A percentile compares a stretch with the other conserved stretches of the same genome.
Conservation (phyloP, 2,888 invertebrate genomes). For the Beris chalybata region DNA sequence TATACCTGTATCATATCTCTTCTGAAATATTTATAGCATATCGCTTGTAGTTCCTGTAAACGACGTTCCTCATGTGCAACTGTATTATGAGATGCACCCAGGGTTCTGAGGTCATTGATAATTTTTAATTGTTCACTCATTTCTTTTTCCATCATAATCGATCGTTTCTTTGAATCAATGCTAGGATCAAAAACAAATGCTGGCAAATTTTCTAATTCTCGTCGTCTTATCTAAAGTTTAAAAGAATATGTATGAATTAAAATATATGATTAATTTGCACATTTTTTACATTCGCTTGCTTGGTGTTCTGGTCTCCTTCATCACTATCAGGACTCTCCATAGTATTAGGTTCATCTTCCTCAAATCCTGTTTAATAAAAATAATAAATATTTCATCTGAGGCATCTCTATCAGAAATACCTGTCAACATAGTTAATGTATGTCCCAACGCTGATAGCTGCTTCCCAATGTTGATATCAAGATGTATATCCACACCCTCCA, state of each 20-base stretch:
- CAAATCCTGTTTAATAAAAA: slow-evolving; percentile 59
- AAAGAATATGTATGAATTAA: slow-evolving; percentile 17
- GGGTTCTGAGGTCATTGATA: slow-evolving; percentile 85
- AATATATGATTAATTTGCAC: not conserved
- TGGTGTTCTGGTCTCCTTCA: slow-evolving; percentile 66
- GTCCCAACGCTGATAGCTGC: slow-evolving; percentile 89
- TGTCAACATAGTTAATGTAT: slow-evolving; percentile 93
- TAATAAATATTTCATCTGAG: not conserved
- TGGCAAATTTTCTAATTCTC: slow-evolving; percentile 75
- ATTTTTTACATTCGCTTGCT: slow-evolving; percentile 27
- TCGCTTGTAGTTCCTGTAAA: slow-evolving; percentile 88
- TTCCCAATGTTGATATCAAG: slow-evolving; percentile 95
- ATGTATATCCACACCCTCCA: slow-evolving; percentile 98
- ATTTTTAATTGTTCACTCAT: slow-evolving; percentile 97
- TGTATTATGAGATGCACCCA: slow-evolving; percentile 86
- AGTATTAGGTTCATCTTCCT: slow-evolving; percentile 75
- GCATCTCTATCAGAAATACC: slow-evolving; percentile 56
- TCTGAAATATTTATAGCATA: slow-evolving; percentile 92
- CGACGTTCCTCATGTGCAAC: slow-evolving; percentile 91
- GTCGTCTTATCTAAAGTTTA: slow-evolving; percentile 61
- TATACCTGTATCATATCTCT: slow-evolving; percentile 83
- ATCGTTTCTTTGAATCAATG: slow-evolving; percentile 79
- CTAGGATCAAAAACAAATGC: slow-evolving; percentile 81
- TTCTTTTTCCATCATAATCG: slow-evolving; percentile 92
- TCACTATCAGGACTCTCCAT: slow-evolving; percentile 75